Evolutionary conservation across 2,797 vertebrate genomes (phyloP).

Genomic region (Sebastes reedi): DNA sequence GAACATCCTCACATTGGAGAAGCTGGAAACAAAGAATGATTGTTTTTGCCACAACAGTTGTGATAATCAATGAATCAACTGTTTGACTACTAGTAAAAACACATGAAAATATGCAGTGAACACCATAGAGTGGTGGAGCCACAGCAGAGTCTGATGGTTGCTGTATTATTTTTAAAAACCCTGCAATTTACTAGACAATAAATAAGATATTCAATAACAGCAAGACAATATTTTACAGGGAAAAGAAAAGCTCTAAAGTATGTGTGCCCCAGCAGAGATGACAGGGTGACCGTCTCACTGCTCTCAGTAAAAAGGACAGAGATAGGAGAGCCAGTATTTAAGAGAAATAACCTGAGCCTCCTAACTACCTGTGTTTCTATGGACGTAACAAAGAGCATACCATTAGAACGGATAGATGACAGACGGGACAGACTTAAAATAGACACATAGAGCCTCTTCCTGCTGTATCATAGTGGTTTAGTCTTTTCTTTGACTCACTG

Average conservation of each 20-base stretch:
- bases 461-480: slow-evolving; percentile 48
- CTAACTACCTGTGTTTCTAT: slow-evolving; percentile 62
- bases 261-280: slow-evolving; percentile 50
- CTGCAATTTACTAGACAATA: slow-evolving; percentile 30
- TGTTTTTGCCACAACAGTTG: not conserved
- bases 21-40: not conserved
- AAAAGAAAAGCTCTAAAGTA: slow-evolving; percentile 70
- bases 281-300: slow-evolving; percentile 54
- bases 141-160: not conserved
- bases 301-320: slow-evolving; percentile 19
- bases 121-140: not conserved
- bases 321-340: slow-evolving; percentile 47
- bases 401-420: slow-evolving; percentile 68
- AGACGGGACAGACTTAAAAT: slow-evolving; percentile 42
- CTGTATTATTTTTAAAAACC: slow-evolving; percentile 28
- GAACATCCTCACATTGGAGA: not conserved
- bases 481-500: slow-evolving; percentile 56
- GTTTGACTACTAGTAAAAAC: not conserved
- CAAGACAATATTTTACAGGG: slow-evolving; percentile 36
- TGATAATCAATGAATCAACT: not conserved
- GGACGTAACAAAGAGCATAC: slow-evolving; percentile 42
- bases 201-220: slow-evolving; percentile 4
- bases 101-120: not conserved
- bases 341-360: slow-evolving; percentile 58
- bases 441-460: slow-evolving; percentile 40